Percentiles rank a stretch among this genome's conserved stretches.
phyloP scores from a whole-genome alignment of 2,797 vertebrate species.

The Cetoscarus ocellatus region DNA sequence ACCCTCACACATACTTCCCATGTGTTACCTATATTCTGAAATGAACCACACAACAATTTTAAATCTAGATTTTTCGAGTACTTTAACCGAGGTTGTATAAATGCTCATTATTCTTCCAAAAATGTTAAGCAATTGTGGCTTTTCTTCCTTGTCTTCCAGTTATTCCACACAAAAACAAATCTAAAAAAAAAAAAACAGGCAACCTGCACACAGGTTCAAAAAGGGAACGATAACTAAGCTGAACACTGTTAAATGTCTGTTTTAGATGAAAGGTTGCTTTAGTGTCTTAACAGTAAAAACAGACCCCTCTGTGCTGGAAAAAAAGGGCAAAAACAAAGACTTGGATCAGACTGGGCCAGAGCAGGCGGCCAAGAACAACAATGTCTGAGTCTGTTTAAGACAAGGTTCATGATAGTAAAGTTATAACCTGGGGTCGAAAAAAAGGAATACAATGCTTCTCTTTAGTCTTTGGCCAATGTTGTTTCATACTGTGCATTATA shows the following conservation, averaged over 20 bases:
- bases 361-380: slow-evolving; percentile 67
- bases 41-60: not conserved
- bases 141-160: not conserved
- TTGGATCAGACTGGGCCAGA: slow-evolving; percentile 48
- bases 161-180: not conserved
- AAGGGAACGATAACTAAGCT: slow-evolving; percentile 18
- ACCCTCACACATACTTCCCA: too few species aligned
- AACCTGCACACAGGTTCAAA: not conserved
- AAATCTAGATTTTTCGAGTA: not conserved
- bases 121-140: not conserved
- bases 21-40: too few species aligned
- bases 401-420: slow-evolving; percentile 29
- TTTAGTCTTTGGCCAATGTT: too few species aligned
- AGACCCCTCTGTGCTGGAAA: slow-evolving; percentile 31
- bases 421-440: slow-evolving; percentile 15
- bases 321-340: slow-evolving; percentile 44
- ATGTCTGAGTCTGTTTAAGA: slow-evolving; percentile 65
- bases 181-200: not conserved
- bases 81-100: not conserved
- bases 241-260: slow-evolving; percentile 25
- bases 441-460: not conserved
- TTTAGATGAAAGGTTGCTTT: slow-evolving; percentile 55
- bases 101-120: not conserved
- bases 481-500: too few species aligned
- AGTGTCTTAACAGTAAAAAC: slow-evolving; percentile 43